These are phyloP conservation scores for Mixornis gularis DNA, from an alignment of 2,113 vertebrate genomes.

Conservation along the genomic window DNA sequence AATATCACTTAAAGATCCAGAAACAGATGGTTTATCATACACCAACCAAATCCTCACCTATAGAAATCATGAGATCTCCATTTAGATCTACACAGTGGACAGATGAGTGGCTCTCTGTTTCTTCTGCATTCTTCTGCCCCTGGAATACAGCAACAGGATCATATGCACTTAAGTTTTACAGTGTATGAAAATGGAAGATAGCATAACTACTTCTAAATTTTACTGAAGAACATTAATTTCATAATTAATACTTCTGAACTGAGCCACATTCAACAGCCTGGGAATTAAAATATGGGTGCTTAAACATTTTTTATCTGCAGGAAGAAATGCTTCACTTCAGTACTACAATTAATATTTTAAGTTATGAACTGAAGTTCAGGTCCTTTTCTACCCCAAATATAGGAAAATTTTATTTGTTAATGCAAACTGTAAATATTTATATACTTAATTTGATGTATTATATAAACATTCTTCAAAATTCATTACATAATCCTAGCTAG, in stretches of 20 bases:
- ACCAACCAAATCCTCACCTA: constrained; percentile 69
- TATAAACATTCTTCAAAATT: background rate
- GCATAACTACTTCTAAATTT: background rate
- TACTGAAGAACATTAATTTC: background rate
- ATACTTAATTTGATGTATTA: background rate
- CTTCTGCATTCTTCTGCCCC: constrained; percentile 91
- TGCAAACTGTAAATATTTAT: background rate
- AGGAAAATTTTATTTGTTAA: background rate
- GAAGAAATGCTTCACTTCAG: background rate
- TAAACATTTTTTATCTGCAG: background rate
- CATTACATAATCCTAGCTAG: background rate
- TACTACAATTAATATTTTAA: background rate
- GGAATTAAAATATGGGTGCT: background rate
- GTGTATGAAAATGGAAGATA: background rate
- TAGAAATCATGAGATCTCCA: constrained; percentile 89
- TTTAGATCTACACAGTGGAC: constrained; percentile 87
- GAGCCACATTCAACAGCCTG: background rate
- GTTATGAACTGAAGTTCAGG: background rate
- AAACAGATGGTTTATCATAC: background rate
- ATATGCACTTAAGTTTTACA: background rate
- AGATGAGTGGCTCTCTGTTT: constrained; percentile 87
- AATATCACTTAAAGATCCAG: background rate
- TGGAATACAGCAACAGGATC: constrained; percentile 52
- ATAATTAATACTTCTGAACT: background rate
- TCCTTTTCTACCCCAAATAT: background rate